Evolutionary conservation across 2,888 invertebrate species (phyloP), one percentile per base, ranked within the genome.

Genomic region (Rotaria socialis): DNA sequence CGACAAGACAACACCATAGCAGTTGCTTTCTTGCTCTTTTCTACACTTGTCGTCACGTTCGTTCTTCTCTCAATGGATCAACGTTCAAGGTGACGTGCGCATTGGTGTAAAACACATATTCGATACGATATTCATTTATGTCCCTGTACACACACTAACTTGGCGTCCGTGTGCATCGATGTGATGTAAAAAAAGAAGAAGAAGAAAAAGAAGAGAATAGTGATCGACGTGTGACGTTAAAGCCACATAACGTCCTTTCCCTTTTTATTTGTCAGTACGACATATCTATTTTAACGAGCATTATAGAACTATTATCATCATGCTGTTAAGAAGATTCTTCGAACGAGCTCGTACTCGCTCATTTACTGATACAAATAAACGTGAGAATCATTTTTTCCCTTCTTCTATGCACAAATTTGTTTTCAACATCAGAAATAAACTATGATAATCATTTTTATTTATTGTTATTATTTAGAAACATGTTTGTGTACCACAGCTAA

Each of bases 401-500:
- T 35, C 35, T 3, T 14, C 19, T 11, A 19, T 19, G 0, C 0
- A 56, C 1, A 56, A 8, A 24, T 56, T 56, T 52, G 5, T 2
- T 52, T 3, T 56, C 2, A 19, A 6, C 27, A n/a, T n/a, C 1
- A n/a, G 16, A 60, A 60, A n/a, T 27, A n/a, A 27, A 6, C 10
- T 60, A 8, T 60, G 2, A 19, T 60, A n/a, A 16, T 55, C 52
- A 0, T 55, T 67, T 67, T 67, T 35, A 4, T 35, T 67, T 67
- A n/a, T n/a, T n/a, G n/a, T 35, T 35, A 35, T 35, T 35, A 35
- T 80, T 47, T 80, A 80, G 80, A 80, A 80, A 80, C 47, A 24
- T 80, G 80, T 80, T 47, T 80, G 14, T 80, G 80, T 80, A 47
- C 80, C 0, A 47, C 80, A 24, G 80, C 80, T 22, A 80, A 80